A percentile compares a stretch with the other conserved stretches of the same genome.
These are phyloP conservation scores for Philantomba maxwellii DNA, from an alignment of 2,113 vertebrate genomes.

Conservation along the genomic window DNA sequence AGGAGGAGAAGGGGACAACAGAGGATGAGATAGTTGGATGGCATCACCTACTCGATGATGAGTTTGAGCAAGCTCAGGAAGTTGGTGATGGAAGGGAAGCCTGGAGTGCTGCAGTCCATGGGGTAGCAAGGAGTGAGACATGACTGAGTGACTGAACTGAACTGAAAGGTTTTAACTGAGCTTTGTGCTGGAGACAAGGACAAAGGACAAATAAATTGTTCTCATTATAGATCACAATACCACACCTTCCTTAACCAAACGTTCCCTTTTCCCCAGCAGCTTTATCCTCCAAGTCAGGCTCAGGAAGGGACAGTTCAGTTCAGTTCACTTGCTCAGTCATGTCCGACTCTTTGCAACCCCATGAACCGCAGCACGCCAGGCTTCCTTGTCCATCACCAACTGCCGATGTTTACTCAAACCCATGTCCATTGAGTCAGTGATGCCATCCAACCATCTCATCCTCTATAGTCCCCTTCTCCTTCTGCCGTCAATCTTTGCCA, in stretches of 20 bases:
- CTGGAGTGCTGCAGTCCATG: background rate
- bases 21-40: no score
- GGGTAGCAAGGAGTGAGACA: background rate
- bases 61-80: background rate
- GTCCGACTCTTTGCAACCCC: no score
- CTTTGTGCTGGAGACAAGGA: background rate
- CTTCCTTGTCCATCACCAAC: no score
- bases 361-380: no score
- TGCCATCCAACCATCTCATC: no score
- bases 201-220: background rate
- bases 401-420: accelerated
- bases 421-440: no score
- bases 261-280: background rate
- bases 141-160: background rate
- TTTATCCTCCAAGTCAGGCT: background rate
- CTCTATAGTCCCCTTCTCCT: no score
- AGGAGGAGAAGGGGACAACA: no score
- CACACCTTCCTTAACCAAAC: background rate
- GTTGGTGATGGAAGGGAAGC: background rate
- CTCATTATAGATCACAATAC: background rate
- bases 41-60: background rate
- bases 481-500: no score
- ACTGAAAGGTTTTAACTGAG: background rate
- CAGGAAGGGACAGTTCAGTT: background rate
- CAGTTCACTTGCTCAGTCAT: background rate